Evolutionary conservation across 2,113 vertebrate genomes (phyloP).

Genomic region (Muscicapa adusta): DNA sequence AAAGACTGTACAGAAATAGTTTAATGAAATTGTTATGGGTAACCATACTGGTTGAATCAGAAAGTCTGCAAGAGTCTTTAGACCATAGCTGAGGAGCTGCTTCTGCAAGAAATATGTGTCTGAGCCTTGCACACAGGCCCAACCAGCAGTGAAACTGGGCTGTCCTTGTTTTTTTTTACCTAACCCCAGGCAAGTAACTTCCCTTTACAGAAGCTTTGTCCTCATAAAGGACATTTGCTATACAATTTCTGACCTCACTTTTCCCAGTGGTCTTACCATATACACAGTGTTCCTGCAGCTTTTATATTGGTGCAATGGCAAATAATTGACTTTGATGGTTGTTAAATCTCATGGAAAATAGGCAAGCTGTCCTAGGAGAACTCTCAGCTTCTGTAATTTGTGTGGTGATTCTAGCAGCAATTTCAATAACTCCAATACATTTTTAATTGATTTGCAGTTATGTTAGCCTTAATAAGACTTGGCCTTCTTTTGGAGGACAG

Average conservation of each 20-base stretch:
- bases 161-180: neutral
- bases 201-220: neutral
- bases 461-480: neutral
- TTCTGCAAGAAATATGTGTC: neutral
- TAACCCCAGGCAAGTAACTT: neutral
- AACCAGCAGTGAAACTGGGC: neutral
- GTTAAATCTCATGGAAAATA: neutral
- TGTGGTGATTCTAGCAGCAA: neutral
- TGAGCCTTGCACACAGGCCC: neutral
- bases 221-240: neutral
- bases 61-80: neutral
- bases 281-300: neutral
- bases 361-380: neutral
- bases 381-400: neutral
- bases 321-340: neutral
- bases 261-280: neutral
- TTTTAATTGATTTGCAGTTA: neutral
- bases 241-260: neutral
- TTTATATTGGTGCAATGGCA: neutral
- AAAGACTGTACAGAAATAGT: conserved; percentile 12
- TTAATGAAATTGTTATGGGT: conserved; percentile 42
- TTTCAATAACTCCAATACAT: neutral
- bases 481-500: neutral
- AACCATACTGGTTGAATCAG: conserved; percentile 35
- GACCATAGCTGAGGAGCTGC: neutral